phyloP scores from a whole-genome alignment of 2,797 vertebrate species.

The Anabas testudineus region DNA sequence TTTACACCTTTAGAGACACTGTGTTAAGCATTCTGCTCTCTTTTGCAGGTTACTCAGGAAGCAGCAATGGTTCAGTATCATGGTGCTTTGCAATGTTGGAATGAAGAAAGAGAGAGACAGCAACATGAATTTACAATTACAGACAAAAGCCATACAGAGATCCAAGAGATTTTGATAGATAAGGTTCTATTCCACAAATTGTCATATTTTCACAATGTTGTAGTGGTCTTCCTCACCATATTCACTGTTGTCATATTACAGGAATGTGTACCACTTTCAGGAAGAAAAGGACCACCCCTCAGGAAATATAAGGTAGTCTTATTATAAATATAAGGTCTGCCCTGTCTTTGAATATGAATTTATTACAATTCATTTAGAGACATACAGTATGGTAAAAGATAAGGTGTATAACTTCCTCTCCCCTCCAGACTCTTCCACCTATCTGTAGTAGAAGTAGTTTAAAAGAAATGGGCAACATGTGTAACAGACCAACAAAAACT shows the following conservation, averaged over 20 bases:
- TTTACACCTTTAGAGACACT: too few relatives aligned
- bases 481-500: slow-evolving; percentile 62
- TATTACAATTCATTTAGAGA: neutral
- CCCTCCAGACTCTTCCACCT: slow-evolving; percentile 88
- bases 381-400: too few relatives aligned
- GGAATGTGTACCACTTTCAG: slow-evolving; percentile 49
- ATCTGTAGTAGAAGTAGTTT: slow-evolving; percentile 74
- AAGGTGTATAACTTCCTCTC: neutral
- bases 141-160: slow-evolving; percentile 68
- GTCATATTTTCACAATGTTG: neutral
- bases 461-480: slow-evolving; percentile 19
- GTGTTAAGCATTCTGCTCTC: neutral
- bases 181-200: slow-evolving; percentile 33
- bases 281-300: slow-evolving; percentile 50
- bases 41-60: slow-evolving; percentile 82
- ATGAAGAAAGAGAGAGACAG: slow-evolving; percentile 81
- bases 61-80: slow-evolving; percentile 79
- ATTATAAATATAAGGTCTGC: neutral
- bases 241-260: slow-evolving; percentile 42
- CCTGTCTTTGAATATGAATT: neutral
- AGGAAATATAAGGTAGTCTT: slow-evolving; percentile 83
- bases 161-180: slow-evolving; percentile 23
- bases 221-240: neutral
- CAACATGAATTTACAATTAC: slow-evolving; percentile 89
- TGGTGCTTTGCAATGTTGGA: slow-evolving; percentile 82